phyloP scores from a whole-genome alignment of 2,113 vertebrate genomes.

The Ardeotis arabs region DNA sequence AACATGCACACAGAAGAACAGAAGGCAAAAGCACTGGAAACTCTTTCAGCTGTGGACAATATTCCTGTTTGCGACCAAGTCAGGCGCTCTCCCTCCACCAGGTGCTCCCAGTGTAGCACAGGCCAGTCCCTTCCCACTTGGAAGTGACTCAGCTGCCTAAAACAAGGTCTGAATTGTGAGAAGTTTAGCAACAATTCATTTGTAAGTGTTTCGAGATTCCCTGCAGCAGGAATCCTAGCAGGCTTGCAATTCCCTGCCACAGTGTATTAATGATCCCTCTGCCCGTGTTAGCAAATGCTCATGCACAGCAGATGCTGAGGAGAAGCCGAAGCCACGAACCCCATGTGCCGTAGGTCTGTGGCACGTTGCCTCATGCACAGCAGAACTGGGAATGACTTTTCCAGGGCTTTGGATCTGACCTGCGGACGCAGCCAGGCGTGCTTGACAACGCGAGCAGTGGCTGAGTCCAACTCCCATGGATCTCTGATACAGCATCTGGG shows the following conservation, averaged over 20 bases:
- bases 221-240: background rate
- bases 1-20: background rate
- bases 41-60: background rate
- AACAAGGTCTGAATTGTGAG: background rate
- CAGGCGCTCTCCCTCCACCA: background rate
- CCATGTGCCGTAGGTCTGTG: fast-evolving
- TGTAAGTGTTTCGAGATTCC: background rate
- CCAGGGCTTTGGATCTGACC: background rate
- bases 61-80: background rate
- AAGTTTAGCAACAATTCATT: background rate
- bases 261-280: background rate
- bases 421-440: fast-evolving
- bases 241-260: background rate
- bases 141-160: background rate
- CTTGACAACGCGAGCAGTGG: fast-evolving
- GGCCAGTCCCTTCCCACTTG: background rate
- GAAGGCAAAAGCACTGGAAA: background rate
- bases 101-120: background rate
- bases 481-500: fast-evolving
- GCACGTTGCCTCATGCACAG: fast-evolving
- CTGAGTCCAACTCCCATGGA: too few relatives aligned
- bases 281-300: background rate
- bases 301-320: background rate
- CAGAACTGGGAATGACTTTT: background rate
- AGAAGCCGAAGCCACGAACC: fast-evolving